Conservation (phyloP, 1,140 invertebrate species). For the Cotesia glomerata region DNA sequence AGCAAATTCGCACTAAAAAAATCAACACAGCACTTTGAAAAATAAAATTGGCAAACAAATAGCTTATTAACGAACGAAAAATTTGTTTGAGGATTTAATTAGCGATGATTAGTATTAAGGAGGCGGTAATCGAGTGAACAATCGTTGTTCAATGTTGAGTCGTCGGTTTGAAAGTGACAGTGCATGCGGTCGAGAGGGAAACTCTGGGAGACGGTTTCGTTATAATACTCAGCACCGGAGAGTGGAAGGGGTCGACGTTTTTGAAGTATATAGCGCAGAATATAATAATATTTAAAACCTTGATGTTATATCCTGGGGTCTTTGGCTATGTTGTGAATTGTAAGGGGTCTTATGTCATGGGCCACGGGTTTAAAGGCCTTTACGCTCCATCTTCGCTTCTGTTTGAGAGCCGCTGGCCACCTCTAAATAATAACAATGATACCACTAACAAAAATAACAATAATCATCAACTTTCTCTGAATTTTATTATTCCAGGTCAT, state of each 20-base stretch:
- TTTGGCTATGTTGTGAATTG: background rate
- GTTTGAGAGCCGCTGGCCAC: conserved; percentile 40
- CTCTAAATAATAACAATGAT: background rate
- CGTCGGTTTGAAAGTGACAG: conserved; percentile 60
- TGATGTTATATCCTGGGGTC: conserved; percentile 19
- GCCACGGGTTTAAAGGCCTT: background rate
- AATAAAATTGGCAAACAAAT: too few species aligned
- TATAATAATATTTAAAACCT: conserved; percentile 17
- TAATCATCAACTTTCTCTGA: conserved; percentile 50
- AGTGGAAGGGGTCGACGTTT: conserved; percentile 46
- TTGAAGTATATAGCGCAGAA: conserved; percentile 28
- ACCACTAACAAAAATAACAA: too few species aligned
- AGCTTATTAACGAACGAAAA: too few species aligned
- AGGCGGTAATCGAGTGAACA: conserved; percentile 1
- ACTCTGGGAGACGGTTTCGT: conserved; percentile 33
- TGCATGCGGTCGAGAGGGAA: conserved; percentile 49
- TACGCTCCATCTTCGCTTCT: background rate
- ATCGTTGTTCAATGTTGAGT: conserved; percentile 48
- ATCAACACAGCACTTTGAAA: too few species aligned
- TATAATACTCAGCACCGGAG: background rate
- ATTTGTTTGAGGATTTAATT: background rate
- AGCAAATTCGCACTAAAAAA: too few species aligned
- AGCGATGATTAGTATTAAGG: background rate
- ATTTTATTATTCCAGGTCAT: background rate
- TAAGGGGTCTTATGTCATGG: background rate